Percentiles rank a stretch among this genome's conserved stretches.
These are phyloP conservation scores for Trichopria drosophilae DNA, from an alignment of 2,888 invertebrate species.

Conservation along the genomic window DNA sequence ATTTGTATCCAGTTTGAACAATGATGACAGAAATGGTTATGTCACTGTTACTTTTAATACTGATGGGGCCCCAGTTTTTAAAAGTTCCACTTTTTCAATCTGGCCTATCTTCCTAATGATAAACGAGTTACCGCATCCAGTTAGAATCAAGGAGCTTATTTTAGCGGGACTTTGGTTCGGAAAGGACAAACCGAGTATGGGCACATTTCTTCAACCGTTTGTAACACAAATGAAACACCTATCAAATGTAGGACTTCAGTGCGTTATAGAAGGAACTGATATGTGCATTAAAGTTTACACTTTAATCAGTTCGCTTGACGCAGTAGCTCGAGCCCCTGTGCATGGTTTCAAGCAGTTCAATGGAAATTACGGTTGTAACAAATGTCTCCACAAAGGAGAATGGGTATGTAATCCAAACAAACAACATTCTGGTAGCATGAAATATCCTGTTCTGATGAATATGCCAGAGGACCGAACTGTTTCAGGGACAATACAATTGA, in stretches of 20 bases:
- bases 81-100: conserved; percentile 14
- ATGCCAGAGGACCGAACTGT: too few relatives aligned
- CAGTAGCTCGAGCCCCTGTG: not conserved
- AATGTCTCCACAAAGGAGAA: conserved; percentile 1
- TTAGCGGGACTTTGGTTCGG: conserved; percentile 8
- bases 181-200: too few relatives aligned
- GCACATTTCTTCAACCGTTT: not conserved
- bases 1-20: too few relatives aligned
- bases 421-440: too few relatives aligned
- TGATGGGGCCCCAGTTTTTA: conserved; percentile 20
- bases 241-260: not conserved
- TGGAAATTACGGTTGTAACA: not conserved
- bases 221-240: not conserved
- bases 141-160: conserved; percentile 4
- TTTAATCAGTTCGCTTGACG: not conserved
- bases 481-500: too few relatives aligned
- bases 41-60: too few relatives aligned
- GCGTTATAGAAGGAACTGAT: not conserved
- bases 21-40: too few relatives aligned
- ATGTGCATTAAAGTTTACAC: not conserved
- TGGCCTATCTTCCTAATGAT: conserved; percentile 21
- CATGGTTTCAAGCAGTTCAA: too few relatives aligned
- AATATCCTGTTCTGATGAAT: too few relatives aligned
- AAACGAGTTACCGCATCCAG: conserved; percentile 3
- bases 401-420: too few relatives aligned